A percentile compares a stretch with the other conserved stretches of the same genome.
phyloP scores from a whole-genome alignment of 1,140 invertebrate genomes.

The Pantala flavescens region DNA sequence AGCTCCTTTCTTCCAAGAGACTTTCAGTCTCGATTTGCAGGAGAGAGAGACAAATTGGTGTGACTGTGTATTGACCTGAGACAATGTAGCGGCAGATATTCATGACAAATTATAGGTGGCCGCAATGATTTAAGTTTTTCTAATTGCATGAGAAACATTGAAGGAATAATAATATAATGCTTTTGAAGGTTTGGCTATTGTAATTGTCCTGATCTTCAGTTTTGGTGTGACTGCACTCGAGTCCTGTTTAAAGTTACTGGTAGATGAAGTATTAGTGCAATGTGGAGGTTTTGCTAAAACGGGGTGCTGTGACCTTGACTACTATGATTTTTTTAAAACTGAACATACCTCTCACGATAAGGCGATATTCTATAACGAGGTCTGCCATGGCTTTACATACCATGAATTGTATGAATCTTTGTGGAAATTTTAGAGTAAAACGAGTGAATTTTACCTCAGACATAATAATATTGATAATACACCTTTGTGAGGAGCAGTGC shows the following conservation, averaged over 20 bases:
- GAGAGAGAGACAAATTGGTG: not conserved
- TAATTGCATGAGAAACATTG: conserved; percentile 2
- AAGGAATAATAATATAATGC: not conserved
- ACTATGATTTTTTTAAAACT: not conserved
- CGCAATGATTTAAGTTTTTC: not conserved
- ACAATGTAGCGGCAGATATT: not conserved
- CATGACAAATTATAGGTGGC: not conserved
- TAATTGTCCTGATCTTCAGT: conserved; percentile 3
- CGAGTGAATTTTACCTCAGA: conserved; percentile 7
- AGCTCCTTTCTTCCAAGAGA: not conserved
- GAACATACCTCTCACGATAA: conserved; percentile 5
- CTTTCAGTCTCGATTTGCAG: not conserved
- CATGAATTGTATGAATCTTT: conserved; percentile 10
- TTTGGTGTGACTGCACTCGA: conserved; percentile 4
- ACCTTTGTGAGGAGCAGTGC: conserved; percentile 2
- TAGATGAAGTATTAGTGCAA: conserved; percentile 10
- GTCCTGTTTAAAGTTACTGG: conserved; percentile 9
- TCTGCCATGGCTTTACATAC: not conserved
- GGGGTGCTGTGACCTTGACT: conserved; percentile 6
- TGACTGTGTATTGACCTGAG: not conserved
- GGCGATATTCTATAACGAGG: not conserved
- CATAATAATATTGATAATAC: conserved; percentile 4
- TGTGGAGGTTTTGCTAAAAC: conserved; percentile 9
- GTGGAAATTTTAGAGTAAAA: conserved; percentile 10
- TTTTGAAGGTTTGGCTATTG: conserved; percentile 4